Conservation (phyloP, 2,113 vertebrate genomes). For the Aphyosemion australe region DNA sequence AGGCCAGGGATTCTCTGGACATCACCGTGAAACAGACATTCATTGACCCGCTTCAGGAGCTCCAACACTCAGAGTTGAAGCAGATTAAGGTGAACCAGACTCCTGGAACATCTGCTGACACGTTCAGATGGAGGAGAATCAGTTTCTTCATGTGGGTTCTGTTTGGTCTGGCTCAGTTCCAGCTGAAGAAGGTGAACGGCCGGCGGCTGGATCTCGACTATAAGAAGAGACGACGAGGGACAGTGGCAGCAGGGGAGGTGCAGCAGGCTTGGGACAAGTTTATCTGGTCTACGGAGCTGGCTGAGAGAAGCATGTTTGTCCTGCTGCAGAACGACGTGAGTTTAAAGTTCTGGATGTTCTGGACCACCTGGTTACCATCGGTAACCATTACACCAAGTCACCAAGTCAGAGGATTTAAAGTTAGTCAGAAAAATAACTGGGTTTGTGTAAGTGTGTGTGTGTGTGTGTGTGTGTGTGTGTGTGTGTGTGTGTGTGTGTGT, state of each 20-base stretch:
- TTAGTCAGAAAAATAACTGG: too few relatives aligned
- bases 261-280: constrained; percentile 90
- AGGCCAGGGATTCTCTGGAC: constrained; percentile 87
- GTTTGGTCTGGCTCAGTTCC: constrained; percentile 73
- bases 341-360: background rate
- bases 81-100: constrained; percentile 84
- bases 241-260: constrained; percentile 82
- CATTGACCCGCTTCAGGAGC: constrained; percentile 87
- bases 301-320: constrained; percentile 91
- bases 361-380: too few relatives aligned
- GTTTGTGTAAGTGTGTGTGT: too few relatives aligned
- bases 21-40: constrained; percentile 87
- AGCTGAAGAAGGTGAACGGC: constrained; percentile 90
- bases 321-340: constrained; percentile 94
- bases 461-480: too few relatives aligned
- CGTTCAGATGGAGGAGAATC: too few relatives aligned
- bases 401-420: too few relatives aligned
- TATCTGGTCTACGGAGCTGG: constrained; percentile 88
- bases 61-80: constrained; percentile 89
- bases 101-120: too few relatives aligned
- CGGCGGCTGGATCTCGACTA: constrained; percentile 94
- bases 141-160: background rate
- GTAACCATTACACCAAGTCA: too few relatives aligned
- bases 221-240: constrained; percentile 87
- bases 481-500: too few relatives aligned